phyloP scores from a whole-genome alignment of 1,140 invertebrate species.

The Ips nitidus region DNA sequence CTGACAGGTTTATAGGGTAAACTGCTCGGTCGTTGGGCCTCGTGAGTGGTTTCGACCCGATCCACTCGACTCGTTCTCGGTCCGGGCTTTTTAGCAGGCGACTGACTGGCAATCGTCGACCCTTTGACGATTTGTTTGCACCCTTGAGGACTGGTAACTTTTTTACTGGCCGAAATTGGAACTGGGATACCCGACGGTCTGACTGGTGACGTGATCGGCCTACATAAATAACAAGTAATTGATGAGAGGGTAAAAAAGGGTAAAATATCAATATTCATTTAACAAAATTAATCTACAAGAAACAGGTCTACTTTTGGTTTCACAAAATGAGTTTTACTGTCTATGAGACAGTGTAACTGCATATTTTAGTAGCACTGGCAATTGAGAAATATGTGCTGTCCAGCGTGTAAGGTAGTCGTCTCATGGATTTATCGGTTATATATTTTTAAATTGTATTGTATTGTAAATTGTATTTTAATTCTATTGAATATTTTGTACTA shows the following conservation, averaged over 20 bases:
- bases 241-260: not conserved
- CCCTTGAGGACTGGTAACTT: conserved; percentile 29
- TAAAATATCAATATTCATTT: not conserved
- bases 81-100: conserved; percentile 32
- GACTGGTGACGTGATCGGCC: conserved; percentile 63
- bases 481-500: too few species aligned
- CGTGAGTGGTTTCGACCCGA: conserved; percentile 51
- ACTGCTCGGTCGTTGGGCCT: conserved; percentile 60
- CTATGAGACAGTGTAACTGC: too few species aligned
- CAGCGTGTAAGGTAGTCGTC: too few species aligned
- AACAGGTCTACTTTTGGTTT: too few species aligned
- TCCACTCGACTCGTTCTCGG: conserved; percentile 62
- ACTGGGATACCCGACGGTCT: conserved; percentile 55
- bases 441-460: too few species aligned
- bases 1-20: conserved; percentile 64
- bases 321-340: too few species aligned
- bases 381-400: too few species aligned
- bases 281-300: not conserved
- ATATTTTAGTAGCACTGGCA: too few species aligned
- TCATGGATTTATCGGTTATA: too few species aligned
- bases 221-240: conserved; percentile 8
- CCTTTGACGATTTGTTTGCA: not conserved
- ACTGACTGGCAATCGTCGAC: conserved; percentile 27
- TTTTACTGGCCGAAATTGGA: conserved; percentile 43
- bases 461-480: too few species aligned